A percentile compares a stretch with the other conserved stretches of the same genome.
These are phyloP conservation scores for Anguilla rostrata DNA, from an alignment of 2,113 vertebrate genomes.

Conservation along the genomic window DNA sequence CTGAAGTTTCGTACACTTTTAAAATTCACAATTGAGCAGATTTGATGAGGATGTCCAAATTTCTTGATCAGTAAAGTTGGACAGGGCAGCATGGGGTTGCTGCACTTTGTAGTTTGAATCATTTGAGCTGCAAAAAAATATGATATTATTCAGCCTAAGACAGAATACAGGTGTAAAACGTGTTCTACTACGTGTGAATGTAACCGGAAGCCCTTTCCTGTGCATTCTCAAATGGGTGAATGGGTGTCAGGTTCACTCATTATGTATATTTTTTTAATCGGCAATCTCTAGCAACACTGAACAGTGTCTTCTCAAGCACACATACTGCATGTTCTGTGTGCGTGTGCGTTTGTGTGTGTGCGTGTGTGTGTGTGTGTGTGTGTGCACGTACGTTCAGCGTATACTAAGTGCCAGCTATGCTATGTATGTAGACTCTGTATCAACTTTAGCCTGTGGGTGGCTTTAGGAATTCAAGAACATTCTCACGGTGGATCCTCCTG, in stretches of 20 bases:
- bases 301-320: background rate
- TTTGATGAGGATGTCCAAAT: too few species aligned
- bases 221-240: background rate
- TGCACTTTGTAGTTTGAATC: too few species aligned
- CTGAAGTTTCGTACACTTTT: too few species aligned
- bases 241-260: background rate
- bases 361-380: background rate
- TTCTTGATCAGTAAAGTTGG: too few species aligned
- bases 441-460: constrained; percentile 6
- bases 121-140: too few species aligned
- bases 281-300: background rate
- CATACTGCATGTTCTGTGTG: background rate
- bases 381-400: background rate
- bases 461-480: background rate
- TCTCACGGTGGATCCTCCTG: background rate
- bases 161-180: too few species aligned
- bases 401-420: background rate
- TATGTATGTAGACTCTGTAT: background rate
- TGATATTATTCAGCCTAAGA: too few species aligned
- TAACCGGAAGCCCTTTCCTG: too few species aligned
- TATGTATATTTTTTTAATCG: background rate
- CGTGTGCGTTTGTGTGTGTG: background rate
- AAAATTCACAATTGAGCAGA: too few species aligned
- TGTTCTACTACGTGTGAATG: too few species aligned
- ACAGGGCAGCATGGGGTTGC: too few species aligned